Conservation (phyloP, 2,797 vertebrate genomes). For the Pipistrellus pygmaeus region DNA sequence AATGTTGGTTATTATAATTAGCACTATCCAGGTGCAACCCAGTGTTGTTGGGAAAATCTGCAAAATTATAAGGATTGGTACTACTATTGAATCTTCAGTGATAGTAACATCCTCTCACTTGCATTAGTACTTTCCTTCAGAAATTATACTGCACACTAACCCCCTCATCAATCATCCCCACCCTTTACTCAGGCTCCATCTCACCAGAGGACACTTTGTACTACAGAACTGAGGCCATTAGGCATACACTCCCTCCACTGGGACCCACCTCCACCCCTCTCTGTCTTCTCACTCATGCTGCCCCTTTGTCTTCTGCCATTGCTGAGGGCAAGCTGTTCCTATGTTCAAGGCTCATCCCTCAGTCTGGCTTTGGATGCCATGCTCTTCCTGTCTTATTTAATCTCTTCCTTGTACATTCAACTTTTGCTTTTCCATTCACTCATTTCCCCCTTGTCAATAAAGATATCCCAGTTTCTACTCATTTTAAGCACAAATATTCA, state of each 20-base stretch:
- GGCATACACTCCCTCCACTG: background rate
- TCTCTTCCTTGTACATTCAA: background rate
- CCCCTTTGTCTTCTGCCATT: background rate
- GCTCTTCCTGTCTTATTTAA: background rate
- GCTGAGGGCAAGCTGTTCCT: background rate
- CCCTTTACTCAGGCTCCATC: background rate
- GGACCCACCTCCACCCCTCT: too few species aligned
- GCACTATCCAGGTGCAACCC: background rate
- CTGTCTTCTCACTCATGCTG: background rate
- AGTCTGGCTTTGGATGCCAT: background rate
- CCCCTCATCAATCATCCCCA: background rate
- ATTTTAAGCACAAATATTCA: background rate
- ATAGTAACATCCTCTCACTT: background rate
- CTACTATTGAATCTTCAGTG: background rate
- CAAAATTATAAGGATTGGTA: background rate
- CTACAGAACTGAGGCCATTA: background rate
- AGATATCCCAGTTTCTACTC: background rate
- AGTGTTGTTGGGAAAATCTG: background rate
- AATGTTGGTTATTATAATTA: background rate
- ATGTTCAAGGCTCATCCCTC: too few species aligned
- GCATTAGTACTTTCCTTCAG: background rate
- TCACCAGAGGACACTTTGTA: background rate
- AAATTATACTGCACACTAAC: background rate
- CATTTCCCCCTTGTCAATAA: background rate
- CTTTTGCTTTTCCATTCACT: background rate